Base-by-base conservation (phyloP, 2,113 vertebrate species). In the Cheirogaleus medius region DNA sequence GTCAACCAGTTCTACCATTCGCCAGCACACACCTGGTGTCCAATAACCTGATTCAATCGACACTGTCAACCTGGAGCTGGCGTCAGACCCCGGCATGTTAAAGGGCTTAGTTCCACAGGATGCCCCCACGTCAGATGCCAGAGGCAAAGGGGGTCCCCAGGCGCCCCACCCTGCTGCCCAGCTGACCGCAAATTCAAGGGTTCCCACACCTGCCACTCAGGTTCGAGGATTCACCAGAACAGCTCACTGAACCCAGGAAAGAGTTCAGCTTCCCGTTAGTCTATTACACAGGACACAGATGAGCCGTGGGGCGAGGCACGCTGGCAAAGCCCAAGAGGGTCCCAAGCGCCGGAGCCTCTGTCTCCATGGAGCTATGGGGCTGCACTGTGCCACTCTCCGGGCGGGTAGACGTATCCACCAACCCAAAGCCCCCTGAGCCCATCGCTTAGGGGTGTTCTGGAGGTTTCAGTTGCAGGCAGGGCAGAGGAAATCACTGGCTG, bases 311-410 rank as follows among this genome's bases (percentile, higher is more conserved):
- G 39, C 27, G 56, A 11, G 29, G 29, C 6, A 5, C 20, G 1
- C 5, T 9, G 17, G 56, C 58, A n/a, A 37, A 13, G 58, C 42
- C 2, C n/a, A 9, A 12, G 34, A 39, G 66, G 29, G 13, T 12
- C 66, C 17, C 34, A 18, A 27, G 63, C 49, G 3, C 2, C 5
- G 3, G 9, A 9, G 52, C n/a, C 14, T 34, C 60, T 32, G 17
- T 52, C 42, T 12, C 37, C 29, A 0, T 9, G 58, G 58, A 58
- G 58, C 23, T 60, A 10, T 0, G 56, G 66, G 21, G 27, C 4
- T 0, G 25, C 39, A 56, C 20, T 17, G 21, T 8, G 44, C 21
- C 2, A 0, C 13, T 37, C 11, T 5, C 39, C 73, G 9, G 6
- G 66, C 60, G 29, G 1, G 0, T 1, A 29, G 5, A 52, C 23